Evolutionary conservation across 2,113 vertebrate genomes (phyloP).

Genomic region (Nycticryphes semicollaris): DNA sequence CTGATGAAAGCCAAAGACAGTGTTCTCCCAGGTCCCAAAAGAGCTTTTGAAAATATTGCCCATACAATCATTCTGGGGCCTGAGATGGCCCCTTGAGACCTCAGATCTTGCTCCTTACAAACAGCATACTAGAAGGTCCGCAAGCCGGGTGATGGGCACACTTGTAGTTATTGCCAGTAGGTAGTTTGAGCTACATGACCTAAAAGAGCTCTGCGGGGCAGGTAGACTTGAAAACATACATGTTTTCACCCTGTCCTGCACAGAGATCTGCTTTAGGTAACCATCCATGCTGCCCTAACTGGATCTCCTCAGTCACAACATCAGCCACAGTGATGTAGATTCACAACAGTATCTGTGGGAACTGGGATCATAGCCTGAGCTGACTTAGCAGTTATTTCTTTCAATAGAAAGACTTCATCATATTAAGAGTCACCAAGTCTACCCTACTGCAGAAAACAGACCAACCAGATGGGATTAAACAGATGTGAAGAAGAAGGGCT

Average conservation of each 20-base stretch:
- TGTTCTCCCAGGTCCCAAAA: neutral
- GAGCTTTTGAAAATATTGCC: neutral
- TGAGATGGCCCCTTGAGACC: neutral
- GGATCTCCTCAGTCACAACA: neutral
- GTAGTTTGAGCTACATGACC: neutral
- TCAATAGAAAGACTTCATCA: neutral
- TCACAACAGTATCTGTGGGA: neutral
- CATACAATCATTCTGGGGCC: neutral
- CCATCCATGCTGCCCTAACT: neutral
- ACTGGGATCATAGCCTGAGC: neutral
- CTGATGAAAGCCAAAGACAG: neutral
- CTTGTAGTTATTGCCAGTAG: neutral
- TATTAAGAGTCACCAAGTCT: neutral
- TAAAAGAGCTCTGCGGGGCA: neutral
- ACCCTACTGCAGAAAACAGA: neutral
- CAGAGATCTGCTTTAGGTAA: neutral
- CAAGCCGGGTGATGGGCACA: neutral
- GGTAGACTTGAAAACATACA: neutral
- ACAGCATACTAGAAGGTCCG: neutral
- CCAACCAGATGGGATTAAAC: neutral
- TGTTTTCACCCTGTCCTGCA: neutral
- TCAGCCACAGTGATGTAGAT: neutral
- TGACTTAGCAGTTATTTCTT: neutral
- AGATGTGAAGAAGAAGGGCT: neutral
- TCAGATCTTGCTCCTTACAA: neutral